Evolutionary conservation across 2,113 vertebrate genomes (phyloP).

Genomic region (Amazona vittata): DNA sequence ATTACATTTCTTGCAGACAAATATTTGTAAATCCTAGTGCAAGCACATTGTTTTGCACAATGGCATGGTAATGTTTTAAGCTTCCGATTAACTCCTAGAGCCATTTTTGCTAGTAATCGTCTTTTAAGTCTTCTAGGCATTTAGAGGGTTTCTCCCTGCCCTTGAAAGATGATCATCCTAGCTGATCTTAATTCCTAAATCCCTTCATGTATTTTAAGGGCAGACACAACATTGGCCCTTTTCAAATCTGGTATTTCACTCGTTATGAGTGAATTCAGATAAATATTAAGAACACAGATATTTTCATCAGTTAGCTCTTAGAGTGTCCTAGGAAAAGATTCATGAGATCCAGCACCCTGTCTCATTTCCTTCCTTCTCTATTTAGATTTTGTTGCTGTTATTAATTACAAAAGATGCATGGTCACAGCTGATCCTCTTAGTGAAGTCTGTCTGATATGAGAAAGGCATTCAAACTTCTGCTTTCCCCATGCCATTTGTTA

Average conservation of each 20-base stretch:
- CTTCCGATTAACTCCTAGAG: background rate
- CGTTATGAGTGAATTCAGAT: background rate
- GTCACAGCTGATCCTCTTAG: background rate
- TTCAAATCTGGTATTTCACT: background rate
- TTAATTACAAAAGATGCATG: background rate
- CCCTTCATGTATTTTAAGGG: background rate
- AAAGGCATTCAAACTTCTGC: background rate
- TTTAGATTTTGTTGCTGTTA: background rate
- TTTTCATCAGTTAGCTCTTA: background rate
- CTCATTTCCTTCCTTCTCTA: background rate
- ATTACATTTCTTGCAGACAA: background rate
- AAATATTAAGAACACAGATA: background rate
- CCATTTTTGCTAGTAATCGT: background rate
- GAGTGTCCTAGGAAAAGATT: background rate
- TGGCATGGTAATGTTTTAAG: background rate
- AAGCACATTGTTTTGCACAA: background rate
- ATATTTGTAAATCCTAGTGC: background rate
- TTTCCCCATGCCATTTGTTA: background rate
- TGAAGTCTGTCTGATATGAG: background rate
- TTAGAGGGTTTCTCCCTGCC: background rate
- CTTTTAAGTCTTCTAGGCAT: background rate
- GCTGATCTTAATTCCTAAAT: conserved; percentile 1
- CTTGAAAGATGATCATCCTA: background rate
- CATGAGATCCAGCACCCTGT: background rate
- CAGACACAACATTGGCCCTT: background rate